Evolutionary conservation across 2,888 invertebrate species (phyloP).

Genomic region (Hypolimnas misippus): DNA sequence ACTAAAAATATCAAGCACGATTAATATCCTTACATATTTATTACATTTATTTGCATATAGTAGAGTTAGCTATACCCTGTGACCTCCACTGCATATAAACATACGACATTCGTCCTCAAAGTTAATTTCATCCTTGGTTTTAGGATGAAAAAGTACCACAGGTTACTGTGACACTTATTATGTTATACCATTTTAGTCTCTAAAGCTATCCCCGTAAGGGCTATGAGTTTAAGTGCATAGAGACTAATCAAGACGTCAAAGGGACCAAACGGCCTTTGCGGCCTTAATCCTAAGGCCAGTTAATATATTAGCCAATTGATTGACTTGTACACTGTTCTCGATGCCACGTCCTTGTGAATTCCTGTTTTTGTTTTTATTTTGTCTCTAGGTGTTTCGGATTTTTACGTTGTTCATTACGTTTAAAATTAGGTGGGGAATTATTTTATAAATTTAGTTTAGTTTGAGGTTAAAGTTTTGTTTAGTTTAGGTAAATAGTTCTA

Average conservation of each 20-base stretch:
- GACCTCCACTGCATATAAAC: conserved; percentile 6
- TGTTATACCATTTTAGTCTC: conserved; percentile 5
- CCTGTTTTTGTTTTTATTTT: background rate
- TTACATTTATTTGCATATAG: too few relatives aligned
- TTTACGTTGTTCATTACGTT: background rate
- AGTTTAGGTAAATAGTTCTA: too few relatives aligned
- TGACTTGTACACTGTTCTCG: conserved; percentile 2
- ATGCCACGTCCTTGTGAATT: background rate
- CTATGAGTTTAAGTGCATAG: background rate
- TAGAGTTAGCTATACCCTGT: background rate
- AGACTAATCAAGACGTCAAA: conserved; percentile 30
- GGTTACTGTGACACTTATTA: too few relatives aligned
- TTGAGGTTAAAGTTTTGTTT: too few relatives aligned
- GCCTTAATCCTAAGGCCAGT: conserved; percentile 29
- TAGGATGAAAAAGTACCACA: conserved; percentile 16
- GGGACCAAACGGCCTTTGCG: conserved; percentile 14
- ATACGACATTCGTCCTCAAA: conserved; percentile 18
- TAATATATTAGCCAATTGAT: conserved; percentile 33
- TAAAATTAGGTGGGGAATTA: background rate
- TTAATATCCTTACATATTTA: too few relatives aligned
- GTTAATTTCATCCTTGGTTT: conserved; percentile 38
- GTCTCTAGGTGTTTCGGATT: background rate
- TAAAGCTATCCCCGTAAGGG: background rate
- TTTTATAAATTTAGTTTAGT: too few relatives aligned
- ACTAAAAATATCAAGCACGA: too few relatives aligned